A percentile compares a stretch with the other conserved stretches of the same genome.
phyloP scores from a whole-genome alignment of 2,797 vertebrate genomes.

The Thalassophryne amazonica region DNA sequence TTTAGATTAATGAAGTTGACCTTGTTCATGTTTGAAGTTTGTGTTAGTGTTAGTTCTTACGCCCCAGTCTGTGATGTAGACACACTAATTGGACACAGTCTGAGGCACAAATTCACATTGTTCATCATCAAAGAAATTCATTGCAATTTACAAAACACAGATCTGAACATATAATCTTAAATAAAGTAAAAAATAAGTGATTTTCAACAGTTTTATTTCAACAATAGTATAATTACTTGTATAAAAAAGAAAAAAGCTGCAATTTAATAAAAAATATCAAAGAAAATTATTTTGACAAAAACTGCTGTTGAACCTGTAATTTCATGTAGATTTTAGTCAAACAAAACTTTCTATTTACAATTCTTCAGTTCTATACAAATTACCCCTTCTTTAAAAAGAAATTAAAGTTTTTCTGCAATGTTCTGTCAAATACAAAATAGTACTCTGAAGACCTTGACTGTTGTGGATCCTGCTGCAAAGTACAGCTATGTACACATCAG shows the following conservation, averaged over 20 bases:
- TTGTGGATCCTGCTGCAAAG: slow-evolving; percentile 1
- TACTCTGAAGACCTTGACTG: background rate
- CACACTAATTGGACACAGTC: background rate
- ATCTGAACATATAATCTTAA: too few species aligned
- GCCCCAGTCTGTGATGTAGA: background rate
- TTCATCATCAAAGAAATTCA: too few species aligned
- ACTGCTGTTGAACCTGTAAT: background rate
- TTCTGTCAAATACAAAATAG: background rate
- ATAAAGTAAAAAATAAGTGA: too few species aligned
- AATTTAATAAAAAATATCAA: background rate
- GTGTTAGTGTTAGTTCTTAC: background rate
- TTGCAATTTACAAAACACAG: too few species aligned
- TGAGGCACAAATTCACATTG: too few species aligned
- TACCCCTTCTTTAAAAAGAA: background rate
- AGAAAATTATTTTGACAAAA: background rate
- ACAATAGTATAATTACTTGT: too few species aligned
- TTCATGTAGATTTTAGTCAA: too few species aligned
- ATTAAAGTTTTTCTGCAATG: background rate
- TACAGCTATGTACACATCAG: slow-evolving; percentile 12
- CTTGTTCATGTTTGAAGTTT: slow-evolving; percentile 21
- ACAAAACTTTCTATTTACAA: too few species aligned
- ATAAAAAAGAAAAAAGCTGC: too few species aligned
- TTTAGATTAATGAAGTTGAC: slow-evolving; percentile 37
- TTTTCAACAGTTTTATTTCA: too few species aligned
- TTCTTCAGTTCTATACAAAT: background rate